A percentile compares a stretch with the other conserved stretches of the same genome.
These are phyloP conservation scores for Mallotus villosus DNA, from an alignment of 2,797 vertebrate species.

Conservation along the genomic window DNA sequence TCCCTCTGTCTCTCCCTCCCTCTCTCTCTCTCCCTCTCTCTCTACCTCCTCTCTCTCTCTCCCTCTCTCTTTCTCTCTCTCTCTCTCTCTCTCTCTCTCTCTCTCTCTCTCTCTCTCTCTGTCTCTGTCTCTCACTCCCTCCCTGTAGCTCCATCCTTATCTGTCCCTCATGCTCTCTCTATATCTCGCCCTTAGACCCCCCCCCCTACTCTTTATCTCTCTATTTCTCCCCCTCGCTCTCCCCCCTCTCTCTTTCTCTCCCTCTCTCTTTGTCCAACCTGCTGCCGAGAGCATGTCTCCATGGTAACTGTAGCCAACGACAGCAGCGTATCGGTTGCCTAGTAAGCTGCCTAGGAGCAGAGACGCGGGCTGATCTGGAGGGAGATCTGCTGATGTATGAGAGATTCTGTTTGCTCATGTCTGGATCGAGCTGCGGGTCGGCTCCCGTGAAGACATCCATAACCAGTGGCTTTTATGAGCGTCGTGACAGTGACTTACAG, in stretches of 20 bases:
- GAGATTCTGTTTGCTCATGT: constrained; percentile 61
- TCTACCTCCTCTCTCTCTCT: too few species aligned
- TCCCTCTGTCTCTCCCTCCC: too few species aligned
- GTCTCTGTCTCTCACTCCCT: constrained; percentile 12
- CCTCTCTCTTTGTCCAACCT: constrained; percentile 40
- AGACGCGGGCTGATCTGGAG: constrained; percentile 39
- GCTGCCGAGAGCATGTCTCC: constrained; percentile 62
- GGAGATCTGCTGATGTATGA: constrained; percentile 61
- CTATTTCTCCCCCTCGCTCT: background rate
- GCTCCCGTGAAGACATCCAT: constrained; percentile 51
- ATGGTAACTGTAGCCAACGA: constrained; percentile 75
- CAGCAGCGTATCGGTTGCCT: constrained; percentile 66
- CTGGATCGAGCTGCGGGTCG: constrained; percentile 38
- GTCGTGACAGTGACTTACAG: background rate
- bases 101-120: constrained; percentile 10
- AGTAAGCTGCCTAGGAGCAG: constrained; percentile 55
- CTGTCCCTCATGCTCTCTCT: too few species aligned
- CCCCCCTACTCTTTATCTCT: too few species aligned
- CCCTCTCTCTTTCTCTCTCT: too few species aligned
- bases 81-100: background rate
- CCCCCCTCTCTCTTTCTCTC: constrained; percentile 19
- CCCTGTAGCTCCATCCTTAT: too few species aligned
- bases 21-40: too few species aligned
- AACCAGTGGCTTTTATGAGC: constrained; percentile 7
- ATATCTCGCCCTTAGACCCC: too few species aligned